Evolutionary conservation across 1,140 invertebrate genomes (phyloP), one percentile per base, ranked within the genome.

Genomic region (Heliothis virescens): DNA sequence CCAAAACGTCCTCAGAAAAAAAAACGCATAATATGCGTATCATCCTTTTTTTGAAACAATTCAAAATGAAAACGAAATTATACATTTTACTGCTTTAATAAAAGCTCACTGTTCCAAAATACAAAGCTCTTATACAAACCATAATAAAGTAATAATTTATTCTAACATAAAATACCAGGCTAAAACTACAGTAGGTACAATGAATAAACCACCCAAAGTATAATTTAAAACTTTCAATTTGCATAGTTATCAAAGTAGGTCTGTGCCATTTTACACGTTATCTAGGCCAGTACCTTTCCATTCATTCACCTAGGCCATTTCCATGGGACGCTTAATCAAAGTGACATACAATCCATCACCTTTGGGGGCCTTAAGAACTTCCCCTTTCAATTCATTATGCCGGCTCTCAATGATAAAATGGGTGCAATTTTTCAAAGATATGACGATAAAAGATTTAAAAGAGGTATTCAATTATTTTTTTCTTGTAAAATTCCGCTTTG

Each of bases 331-430:
- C 83, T 89, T 88, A 85, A 90, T 90, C 87, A 86, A 86, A 85
- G 82, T 87, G 88, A 87, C 88, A 86, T 74, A 82, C 76, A 86
- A 90, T 90, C 87, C 82, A 89, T 89, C 88, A 89, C 84, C 80
- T 78, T 78, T 78, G 59, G 18, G 62, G 53, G 53, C 71, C 78
- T 57, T 69, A 85, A 87, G 84, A 79, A 79, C 82, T 85, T 87
- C 76, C 83, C 83, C 55, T 81, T 86, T 83, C 85, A 84, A 88
- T 88, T 86, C 82, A 89, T 88, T 87, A 87, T 87, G 71, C 75
- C 74, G 74, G 60, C 34, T 62, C 55, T 79, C 81, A 86, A 86
- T 86, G 81, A 77, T 87, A 85, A 87, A 86, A 86, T 75, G 83
- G 74, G 15, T 86, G 83, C 83, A 86, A 87, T 88, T 86, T 88